Evolutionary conservation across 1,140 invertebrate genomes (phyloP), one percentile per base, ranked within the genome.

Genomic region (Eriocheir sinensis): DNA sequence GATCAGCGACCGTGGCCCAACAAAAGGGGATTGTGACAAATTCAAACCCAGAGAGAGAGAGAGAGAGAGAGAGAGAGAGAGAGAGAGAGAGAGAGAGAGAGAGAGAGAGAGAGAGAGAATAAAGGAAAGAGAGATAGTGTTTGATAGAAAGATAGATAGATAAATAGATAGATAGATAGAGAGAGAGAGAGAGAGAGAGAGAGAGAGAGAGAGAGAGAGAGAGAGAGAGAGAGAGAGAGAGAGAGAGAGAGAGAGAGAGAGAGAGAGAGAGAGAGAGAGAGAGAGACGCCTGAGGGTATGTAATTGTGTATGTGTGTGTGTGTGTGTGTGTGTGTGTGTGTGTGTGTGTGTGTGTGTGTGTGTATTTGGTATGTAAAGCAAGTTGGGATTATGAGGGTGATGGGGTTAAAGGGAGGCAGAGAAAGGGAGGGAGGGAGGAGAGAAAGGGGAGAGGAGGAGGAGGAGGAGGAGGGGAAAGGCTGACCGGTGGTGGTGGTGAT

Each of bases 11-110:
- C 91, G 40, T 0, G 36, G 15, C 17, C 83, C 40, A 44, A 92
- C 38, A 44, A 92, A 91, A 85, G 89, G 91, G 21, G 41, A 85
- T 92, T 92, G 91, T 92, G 91, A 92, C 80, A 79, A 83, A 92
- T 92, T 92, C 91, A 48, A 85, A 92, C 41, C 53, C 60, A 80
- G 53, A 80, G 17, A 81, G 83, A 92, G 81, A 2, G 60, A 72
- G 27, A n/a, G 21, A n/a, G 36, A 81, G 80, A 91, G 72, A 91
- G 53, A 80, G 41, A 91, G 80, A 91, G 72, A 60, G 60, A 34
- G 36, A 81, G 80, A 91, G 72, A 91, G 53, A 80, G 41, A 91
- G 80, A 91, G 72, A 60, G 60, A 34, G 36, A 81, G 80, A 91
- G 72, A 91, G 53, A 80, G 41, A 91, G 80, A 91, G 72, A 60